Conservation (phyloP, 2,113 vertebrate genomes). For the Apaloderma vittatum region DNA sequence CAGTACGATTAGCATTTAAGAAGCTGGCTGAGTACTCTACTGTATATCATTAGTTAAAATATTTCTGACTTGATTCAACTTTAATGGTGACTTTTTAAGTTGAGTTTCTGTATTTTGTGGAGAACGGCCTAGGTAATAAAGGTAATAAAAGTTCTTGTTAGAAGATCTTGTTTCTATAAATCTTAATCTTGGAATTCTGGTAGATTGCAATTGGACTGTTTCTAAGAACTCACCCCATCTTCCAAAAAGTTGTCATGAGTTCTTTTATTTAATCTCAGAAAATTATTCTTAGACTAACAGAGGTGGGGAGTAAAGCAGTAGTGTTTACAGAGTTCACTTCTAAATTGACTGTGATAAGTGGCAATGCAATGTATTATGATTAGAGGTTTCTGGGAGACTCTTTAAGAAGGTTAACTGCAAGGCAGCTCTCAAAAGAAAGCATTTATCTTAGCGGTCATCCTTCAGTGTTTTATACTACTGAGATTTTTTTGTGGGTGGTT, state of each 20-base stretch:
- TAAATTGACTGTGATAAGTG: conserved; percentile 80
- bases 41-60: conserved; percentile 66
- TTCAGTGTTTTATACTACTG: conserved; percentile 65
- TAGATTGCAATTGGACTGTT: neutral
- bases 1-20: conserved; percentile 69
- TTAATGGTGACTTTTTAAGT: conserved; percentile 61
- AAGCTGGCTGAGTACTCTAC: conserved; percentile 47
- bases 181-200: conserved; percentile 50
- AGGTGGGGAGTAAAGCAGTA: conserved; percentile 74
- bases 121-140: conserved; percentile 34
- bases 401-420: conserved; percentile 74
- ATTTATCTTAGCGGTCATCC: conserved; percentile 78
- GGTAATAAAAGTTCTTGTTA: conserved; percentile 23
- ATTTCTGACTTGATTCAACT: conserved; percentile 68
- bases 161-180: conserved; percentile 40
- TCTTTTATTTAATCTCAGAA: conserved; percentile 59
- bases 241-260: conserved; percentile 62
- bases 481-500: conserved; percentile 69
- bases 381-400: conserved; percentile 62
- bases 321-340: conserved; percentile 80
- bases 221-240: neutral
- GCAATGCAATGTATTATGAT: conserved; percentile 67
- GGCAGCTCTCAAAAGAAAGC: conserved; percentile 74
- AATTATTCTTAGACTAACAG: conserved; percentile 72
- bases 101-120: conserved; percentile 59